Evolutionary conservation across 2,888 invertebrate genomes (phyloP), one percentile per base, ranked within the genome.

Genomic region (Pheosia gnoma): DNA sequence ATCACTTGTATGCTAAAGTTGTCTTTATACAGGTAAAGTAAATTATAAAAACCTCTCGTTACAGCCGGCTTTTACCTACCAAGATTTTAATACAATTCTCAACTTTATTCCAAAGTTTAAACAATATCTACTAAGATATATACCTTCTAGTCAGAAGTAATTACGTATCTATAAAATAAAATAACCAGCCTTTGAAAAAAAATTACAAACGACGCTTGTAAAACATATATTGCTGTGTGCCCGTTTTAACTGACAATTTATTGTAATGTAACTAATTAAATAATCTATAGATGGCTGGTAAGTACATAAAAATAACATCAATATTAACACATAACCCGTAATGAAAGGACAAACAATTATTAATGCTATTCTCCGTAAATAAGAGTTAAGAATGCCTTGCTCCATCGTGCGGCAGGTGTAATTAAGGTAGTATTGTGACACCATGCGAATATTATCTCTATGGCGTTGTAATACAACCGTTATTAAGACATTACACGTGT

Each of bases 361-460:
- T 47, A 56, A 49, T 47, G 11, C 0, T 65, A 60, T 51, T 2
- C 3, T 3, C 11, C 9, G 0, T 0, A 0, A 0, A 0, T 38
- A 52, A 60, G 0, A 5, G 61, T 61, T 25, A 36, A 56, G 8
- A 13, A 25, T 5, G 53, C 9, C 38, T 62, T n/a, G 11, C 9
- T 38, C 36, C 7, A 7, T n/a, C 11, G n/a, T 9, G 0, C 3
- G 59, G 47, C 71, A 72, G 71, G 63, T 72, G 71, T 47, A 9
- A n/a, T 58, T 53, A 53, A 60, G 59, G 13, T 56, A 63, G 5
- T 10, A 36, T 3, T 37, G 56, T 59, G 60, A 54, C 52, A 61
- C 38, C 57, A 57, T 59, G 45, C 59, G 13, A 73, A 67, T 58
- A 53, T 59, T 39, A 9, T 52, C 61, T 57, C 63, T 71, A 57